Evolutionary conservation across 2,113 vertebrate species (phyloP), one percentile per base, ranked within the genome.

Genomic region (Pyxicephalus adspersus): DNA sequence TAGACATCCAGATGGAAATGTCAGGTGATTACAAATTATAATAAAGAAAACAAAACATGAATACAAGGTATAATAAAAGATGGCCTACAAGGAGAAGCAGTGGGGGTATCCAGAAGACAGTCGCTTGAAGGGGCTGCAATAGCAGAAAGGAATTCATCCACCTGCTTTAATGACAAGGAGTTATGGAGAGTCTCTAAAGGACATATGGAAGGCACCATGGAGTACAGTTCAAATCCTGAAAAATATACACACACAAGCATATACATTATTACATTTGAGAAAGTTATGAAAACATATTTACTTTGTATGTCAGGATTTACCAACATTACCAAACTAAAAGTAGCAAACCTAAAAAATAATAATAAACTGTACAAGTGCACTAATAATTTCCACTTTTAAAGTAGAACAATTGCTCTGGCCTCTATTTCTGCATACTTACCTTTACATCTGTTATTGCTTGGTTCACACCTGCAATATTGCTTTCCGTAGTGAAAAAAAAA

Each of bases 131-230:
- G 86, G 82, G 85, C 86, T 84, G 95, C 93, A 84, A 96, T 88
- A 58, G 94, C 94, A 70, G 93, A 89, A 61, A 96, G 92, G 88
- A 96, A 96, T 88, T 96, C 95, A 86, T 96, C 95, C 85, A 96
- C 94, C 84, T 96, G 95, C 91, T 96, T 96, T 90, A 96, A 88
- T 79, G 95, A 96, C 31, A 96, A 90, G 28, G 95, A 95, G 83
- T 96, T 96, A 85, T 96, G 95, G 63, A 96, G 93, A 8, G 95
- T 96, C 92, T 96, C 95, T 87, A 96, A 86, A 67, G 95, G 95
- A 81, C 95, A 96, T 84, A 96, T 96, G 70, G 95, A 96, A 82
- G 95, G 95, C 84, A 96, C 95, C 95, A 96, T 96, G 83, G 95
- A 96, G 87, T 96, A 96, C 22, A 96, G 87, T 90, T 96, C 95